phyloP scores from a whole-genome alignment of 2,888 invertebrate genomes.

The Biston betularia region DNA sequence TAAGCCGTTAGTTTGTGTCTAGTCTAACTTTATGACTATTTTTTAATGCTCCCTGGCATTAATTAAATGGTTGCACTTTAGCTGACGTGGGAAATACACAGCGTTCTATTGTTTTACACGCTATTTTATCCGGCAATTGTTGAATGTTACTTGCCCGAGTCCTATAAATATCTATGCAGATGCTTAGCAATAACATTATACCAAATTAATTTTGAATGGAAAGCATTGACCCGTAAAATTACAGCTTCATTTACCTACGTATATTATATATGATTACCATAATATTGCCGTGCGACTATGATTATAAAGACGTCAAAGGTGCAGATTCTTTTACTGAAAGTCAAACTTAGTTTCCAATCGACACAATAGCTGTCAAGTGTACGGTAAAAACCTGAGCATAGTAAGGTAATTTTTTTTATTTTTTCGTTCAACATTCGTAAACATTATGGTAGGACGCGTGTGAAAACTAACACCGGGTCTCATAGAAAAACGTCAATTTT shows the following conservation, averaged over 20 bases:
- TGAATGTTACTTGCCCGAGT: too few relatives aligned
- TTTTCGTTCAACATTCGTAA: slow-evolving; percentile 25
- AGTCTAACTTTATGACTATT: background rate
- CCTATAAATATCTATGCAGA: too few relatives aligned
- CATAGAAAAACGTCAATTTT: slow-evolving; percentile 48
- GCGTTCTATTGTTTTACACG: too few relatives aligned
- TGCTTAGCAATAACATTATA: too few relatives aligned
- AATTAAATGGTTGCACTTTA: slow-evolving; percentile 8
- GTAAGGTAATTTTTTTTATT: slow-evolving; percentile 49
- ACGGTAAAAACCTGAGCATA: slow-evolving; percentile 49
- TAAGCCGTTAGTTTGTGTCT: background rate
- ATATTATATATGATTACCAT: too few relatives aligned
- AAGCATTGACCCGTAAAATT: too few relatives aligned
- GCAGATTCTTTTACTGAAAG: slow-evolving; percentile 1
- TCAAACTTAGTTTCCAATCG: slow-evolving; percentile 32
- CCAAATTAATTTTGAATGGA: too few relatives aligned
- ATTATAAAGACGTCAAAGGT: too few relatives aligned
- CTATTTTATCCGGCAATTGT: too few relatives aligned
- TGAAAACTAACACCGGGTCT: slow-evolving; percentile 47
- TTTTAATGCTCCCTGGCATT: background rate
- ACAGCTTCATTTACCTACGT: too few relatives aligned
- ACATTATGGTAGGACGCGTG: slow-evolving; percentile 50
- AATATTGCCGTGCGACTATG: background rate
- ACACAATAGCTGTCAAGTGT: slow-evolving; percentile 62
- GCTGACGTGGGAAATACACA: background rate